Percentiles rank a stretch among this genome's conserved stretches.
Evolutionary conservation across 2,113 vertebrate genomes (phyloP).

Genomic region (Anser brachyrhynchus): DNA sequence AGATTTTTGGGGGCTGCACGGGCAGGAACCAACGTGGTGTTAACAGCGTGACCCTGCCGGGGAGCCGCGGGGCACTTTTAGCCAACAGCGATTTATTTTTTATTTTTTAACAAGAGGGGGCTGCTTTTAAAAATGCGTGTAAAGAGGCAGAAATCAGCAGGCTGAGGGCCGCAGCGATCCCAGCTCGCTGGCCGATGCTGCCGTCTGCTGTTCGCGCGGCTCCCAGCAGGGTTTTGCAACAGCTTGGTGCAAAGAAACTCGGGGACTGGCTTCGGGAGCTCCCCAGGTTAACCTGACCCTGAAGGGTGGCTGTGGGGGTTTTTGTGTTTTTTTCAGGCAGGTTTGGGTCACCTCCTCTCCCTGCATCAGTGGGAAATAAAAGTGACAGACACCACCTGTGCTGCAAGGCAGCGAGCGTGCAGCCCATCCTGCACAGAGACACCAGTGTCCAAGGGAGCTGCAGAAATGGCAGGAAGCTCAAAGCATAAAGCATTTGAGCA

Average conservation of each 20-base stretch:
- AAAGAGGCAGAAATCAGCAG: too few species aligned
- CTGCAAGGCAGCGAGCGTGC: neutral
- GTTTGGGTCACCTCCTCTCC: neutral
- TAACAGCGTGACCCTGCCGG: accelerated
- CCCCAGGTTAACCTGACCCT: neutral
- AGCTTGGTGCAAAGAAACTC: accelerated
- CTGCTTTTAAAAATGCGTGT: neutral
- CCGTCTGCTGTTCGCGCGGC: neutral
- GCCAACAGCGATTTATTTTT: neutral
- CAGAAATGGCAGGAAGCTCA: neutral
- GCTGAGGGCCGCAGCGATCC: neutral
- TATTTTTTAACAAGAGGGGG: neutral
- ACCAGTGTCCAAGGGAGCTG: neutral
- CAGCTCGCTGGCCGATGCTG: neutral
- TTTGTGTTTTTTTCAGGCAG: neutral
- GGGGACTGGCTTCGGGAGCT: neutral
- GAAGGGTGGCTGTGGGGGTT: neutral
- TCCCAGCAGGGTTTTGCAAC: neutral
- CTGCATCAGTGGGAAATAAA: neutral
- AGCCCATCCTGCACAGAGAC: neutral
- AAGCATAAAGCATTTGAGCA: neutral
- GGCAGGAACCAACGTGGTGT: neutral
- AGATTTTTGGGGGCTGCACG: accelerated
- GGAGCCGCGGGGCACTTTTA: accelerated
- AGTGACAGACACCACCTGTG: neutral